Evolutionary conservation across 2,797 vertebrate species (phyloP).

Genomic region (Acrossocheilus fasciatus): DNA sequence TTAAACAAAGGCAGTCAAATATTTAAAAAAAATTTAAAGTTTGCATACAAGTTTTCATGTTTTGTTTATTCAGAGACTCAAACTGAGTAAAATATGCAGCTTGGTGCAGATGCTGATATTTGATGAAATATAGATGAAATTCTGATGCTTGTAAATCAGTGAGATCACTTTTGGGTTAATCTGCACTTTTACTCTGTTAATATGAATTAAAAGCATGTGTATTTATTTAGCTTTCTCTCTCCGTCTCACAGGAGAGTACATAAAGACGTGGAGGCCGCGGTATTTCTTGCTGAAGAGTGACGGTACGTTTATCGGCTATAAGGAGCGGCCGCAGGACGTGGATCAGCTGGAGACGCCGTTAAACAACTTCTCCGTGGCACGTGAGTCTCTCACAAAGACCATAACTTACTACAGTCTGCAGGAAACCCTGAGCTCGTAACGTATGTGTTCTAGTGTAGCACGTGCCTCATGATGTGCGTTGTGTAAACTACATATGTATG

Average conservation of each 20-base stretch:
- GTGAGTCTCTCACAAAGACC: constrained; percentile 79
- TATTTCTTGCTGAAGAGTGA: constrained; percentile 97
- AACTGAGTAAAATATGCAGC: too few relatives aligned
- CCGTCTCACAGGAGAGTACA: constrained; percentile 88
- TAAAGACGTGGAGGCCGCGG: constrained; percentile 96
- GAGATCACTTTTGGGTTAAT: too few relatives aligned
- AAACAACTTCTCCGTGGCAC: constrained; percentile 99
- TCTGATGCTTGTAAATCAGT: too few relatives aligned
- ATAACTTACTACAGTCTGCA: too few relatives aligned
- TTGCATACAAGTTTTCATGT: too few relatives aligned
- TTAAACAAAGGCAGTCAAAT: too few relatives aligned
- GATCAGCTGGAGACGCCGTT: constrained; percentile 96
- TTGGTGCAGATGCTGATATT: too few relatives aligned
- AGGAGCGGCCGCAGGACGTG: constrained; percentile 94
- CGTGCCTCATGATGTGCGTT: background rate
- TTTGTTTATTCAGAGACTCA: too few relatives aligned
- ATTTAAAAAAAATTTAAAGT: too few relatives aligned
- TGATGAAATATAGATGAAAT: too few relatives aligned
- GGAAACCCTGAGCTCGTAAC: too few relatives aligned
- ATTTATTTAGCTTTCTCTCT: background rate
- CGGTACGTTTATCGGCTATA: constrained; percentile 97
- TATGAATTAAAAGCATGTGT: background rate
- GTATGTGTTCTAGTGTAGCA: too few relatives aligned
- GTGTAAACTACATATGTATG: background rate
- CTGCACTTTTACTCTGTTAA: background rate